Evolutionary conservation across 2,888 invertebrate genomes (phyloP).

Genomic region (Euplexia lucipara): DNA sequence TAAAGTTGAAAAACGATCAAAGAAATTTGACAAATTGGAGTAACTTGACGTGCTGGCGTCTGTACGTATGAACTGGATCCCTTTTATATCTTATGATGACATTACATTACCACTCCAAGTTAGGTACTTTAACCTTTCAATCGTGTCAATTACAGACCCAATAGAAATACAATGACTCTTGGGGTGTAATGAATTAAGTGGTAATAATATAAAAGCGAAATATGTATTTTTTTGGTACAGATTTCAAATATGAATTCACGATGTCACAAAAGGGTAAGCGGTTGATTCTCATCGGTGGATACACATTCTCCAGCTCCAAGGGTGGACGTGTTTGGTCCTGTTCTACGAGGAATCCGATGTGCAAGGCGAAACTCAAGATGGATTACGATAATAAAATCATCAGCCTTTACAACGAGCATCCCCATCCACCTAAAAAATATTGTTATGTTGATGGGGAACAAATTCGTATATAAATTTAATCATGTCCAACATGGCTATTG

Average conservation of each 20-base stretch:
- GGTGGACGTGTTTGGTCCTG: slow-evolving; percentile 48
- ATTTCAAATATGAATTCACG: slow-evolving; percentile 30
- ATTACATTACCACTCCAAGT: too few relatives aligned
- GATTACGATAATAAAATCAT: slow-evolving; percentile 14
- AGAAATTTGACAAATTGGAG: too few relatives aligned
- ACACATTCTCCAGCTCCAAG: slow-evolving; percentile 61
- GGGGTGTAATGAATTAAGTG: too few relatives aligned
- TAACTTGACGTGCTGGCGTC: too few relatives aligned
- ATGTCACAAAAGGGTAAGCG: slow-evolving; percentile 48
- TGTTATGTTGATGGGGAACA: not conserved
- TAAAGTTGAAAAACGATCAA: too few relatives aligned
- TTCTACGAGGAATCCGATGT: slow-evolving; percentile 56
- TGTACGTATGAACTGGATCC: too few relatives aligned
- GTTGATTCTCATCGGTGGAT: slow-evolving; percentile 67
- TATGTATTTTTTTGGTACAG: slow-evolving; percentile 1
- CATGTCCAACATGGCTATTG: too few relatives aligned
- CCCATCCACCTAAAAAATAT: slow-evolving; percentile 33
- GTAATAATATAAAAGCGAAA: too few relatives aligned
- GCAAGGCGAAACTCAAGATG: slow-evolving; percentile 44
- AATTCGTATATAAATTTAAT: not conserved
- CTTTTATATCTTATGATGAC: too few relatives aligned
- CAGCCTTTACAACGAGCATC: slow-evolving; percentile 35
- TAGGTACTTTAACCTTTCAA: too few relatives aligned
- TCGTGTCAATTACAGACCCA: too few relatives aligned
- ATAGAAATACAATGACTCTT: too few relatives aligned